Percentiles rank a stretch among this genome's conserved stretches.
Conservation (phyloP, 2,888 invertebrate genomes). For the Graphium colonna region DNA sequence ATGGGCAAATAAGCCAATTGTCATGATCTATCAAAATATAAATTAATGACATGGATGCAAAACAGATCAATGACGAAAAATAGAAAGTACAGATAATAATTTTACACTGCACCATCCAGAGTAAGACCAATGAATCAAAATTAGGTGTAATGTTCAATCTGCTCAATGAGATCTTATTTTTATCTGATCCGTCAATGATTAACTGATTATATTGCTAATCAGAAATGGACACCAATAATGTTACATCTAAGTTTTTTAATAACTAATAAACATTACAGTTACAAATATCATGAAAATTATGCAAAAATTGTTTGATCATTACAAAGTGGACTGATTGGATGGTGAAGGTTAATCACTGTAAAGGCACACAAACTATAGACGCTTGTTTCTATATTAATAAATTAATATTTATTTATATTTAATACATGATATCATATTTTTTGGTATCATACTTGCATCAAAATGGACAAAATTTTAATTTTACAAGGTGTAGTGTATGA, state of each 20-base stretch:
- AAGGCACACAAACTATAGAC: conserved; percentile 60
- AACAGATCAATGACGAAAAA: conserved; percentile 7
- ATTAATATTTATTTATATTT: conserved; percentile 25
- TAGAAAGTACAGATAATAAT: conserved; percentile 10
- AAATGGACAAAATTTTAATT: conserved; percentile 4
- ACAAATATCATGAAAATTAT: conserved; percentile 38
- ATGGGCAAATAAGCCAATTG: neutral
- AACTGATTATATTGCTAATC: conserved; percentile 18
- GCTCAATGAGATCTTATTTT: conserved; percentile 4
- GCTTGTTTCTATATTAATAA: conserved; percentile 22
- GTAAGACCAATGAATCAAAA: neutral
- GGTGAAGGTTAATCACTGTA: conserved; percentile 53
- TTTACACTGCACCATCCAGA: neutral
- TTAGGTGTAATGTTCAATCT: neutral
- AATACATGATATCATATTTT: conserved; percentile 22
- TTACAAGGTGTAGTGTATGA: neutral
- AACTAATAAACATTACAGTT: conserved; percentile 30
- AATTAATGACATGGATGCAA: neutral
- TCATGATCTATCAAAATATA: neutral
- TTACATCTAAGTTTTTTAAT: conserved; percentile 22
- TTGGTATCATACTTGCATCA: conserved; percentile 24
- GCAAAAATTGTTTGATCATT: conserved; percentile 29
- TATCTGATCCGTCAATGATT: neutral
- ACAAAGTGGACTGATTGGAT: conserved; percentile 56
- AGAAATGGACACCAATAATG: conserved; percentile 26